Evolutionary conservation across 2,113 vertebrate genomes (phyloP).

Genomic region (Scomber colias): DNA sequence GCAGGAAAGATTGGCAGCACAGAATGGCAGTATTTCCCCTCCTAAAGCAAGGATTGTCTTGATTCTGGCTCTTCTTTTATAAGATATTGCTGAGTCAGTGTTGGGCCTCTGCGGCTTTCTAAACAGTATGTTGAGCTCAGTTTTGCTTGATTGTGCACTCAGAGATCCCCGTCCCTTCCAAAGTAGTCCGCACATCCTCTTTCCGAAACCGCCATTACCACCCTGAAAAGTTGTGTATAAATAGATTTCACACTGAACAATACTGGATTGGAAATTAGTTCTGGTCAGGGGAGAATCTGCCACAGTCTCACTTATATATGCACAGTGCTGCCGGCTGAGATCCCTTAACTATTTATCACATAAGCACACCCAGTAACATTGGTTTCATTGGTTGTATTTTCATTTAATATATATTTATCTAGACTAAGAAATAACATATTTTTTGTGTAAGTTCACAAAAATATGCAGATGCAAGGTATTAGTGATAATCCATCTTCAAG

Average conservation of each 20-base stretch:
- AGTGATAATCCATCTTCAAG: not conserved
- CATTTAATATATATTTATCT: slow-evolving; percentile 13
- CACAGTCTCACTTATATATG: slow-evolving; percentile 38
- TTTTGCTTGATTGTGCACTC: slow-evolving; percentile 55
- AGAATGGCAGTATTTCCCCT: slow-evolving; percentile 31
- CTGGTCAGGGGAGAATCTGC: slow-evolving; percentile 64
- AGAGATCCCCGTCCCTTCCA: slow-evolving; percentile 30
- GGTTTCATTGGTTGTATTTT: slow-evolving; percentile 41
- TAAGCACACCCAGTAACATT: slow-evolving; percentile 38
- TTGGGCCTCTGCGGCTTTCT: slow-evolving; percentile 48
- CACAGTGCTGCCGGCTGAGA: slow-evolving; percentile 50
- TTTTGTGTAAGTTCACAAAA: not conserved
- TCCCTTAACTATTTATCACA: slow-evolving; percentile 52
- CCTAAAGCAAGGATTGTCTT: slow-evolving; percentile 24
- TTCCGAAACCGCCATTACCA: slow-evolving; percentile 27
- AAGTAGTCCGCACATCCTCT: slow-evolving; percentile 18
- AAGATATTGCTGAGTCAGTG: slow-evolving; percentile 66
- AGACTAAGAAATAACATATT: not conserved
- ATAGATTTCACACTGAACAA: slow-evolving; percentile 74
- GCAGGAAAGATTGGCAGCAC: slow-evolving; percentile 7
- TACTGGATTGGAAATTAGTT: slow-evolving; percentile 73
- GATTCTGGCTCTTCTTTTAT: slow-evolving; percentile 46
- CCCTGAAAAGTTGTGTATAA: slow-evolving; percentile 58
- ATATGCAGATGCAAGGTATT: not conserved
- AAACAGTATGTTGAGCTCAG: slow-evolving; percentile 62